Evolutionary conservation across 2,113 vertebrate species (phyloP), one percentile per base, ranked within the genome.

Genomic region (Phyllopteryx taeniolatus): DNA sequence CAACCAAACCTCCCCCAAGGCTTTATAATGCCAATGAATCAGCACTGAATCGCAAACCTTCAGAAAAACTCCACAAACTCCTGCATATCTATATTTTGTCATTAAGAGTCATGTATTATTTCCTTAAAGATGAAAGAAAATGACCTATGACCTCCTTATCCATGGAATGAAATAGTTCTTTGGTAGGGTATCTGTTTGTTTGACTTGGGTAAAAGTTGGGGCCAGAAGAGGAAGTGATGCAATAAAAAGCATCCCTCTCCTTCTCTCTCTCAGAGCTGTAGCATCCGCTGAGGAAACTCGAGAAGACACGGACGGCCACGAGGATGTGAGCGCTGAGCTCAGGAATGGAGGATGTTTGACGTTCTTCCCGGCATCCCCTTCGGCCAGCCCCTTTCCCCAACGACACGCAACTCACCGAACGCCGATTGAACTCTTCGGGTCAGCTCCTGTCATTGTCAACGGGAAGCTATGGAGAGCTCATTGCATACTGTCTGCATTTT

Each of bases 291-390:
- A 87, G 90, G 91, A 91, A 92, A 90, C 83, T 87, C 84, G 81
- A 88, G 86, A 90, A 88, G 87, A 87, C 82, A 84, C 67, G 81
- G 73, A 84, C 67, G 81, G 73, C 78, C 84, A 79, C 83, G 84
- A 74, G 90, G 92, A 92, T 90, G 88, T 92, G 91, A 92, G 81
- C 75, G 2, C 89, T 91, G 42, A 54, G 78, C 91, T 92, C 88
- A 87, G 91, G 91, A 93, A 92, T 93, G 90, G 85, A 92, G 92
- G 92, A 93, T 91, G 92, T 92, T 79, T 92, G 91, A 93, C 88
- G 88, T 85, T 61, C 82, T 88, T 90, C 89, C 87, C 85, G 74
- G 77, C 72, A 83, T 76, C 85, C 80, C 86, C 79, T 75, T 70
- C 74, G 60, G 78, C 75, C 69, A 77, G 73, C 75, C 65, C 75